Conservation (phyloP, 2,797 vertebrate genomes). For the Sebastiscus albofasciatus region DNA sequence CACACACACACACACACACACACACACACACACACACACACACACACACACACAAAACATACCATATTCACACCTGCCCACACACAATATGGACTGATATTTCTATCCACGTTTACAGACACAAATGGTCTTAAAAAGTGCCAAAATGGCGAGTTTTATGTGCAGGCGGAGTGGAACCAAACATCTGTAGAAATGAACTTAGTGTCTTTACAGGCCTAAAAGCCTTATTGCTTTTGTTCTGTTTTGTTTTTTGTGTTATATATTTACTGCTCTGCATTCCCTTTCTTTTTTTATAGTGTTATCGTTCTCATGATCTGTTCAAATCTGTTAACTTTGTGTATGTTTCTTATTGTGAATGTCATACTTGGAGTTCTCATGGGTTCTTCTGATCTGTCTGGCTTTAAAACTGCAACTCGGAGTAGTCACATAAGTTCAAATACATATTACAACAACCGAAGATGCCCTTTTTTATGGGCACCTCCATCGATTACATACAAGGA, state of each 20-base stretch:
- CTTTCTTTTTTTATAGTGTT: slow-evolving; percentile 1
- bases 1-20: slow-evolving; percentile 55
- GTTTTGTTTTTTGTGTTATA: neutral
- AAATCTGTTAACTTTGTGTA: slow-evolving; percentile 3
- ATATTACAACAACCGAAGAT: neutral
- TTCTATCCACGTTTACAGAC: slow-evolving; percentile 84
- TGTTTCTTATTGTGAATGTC: slow-evolving; percentile 20
- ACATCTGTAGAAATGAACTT: slow-evolving; percentile 65
- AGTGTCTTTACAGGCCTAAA: slow-evolving; percentile 10
- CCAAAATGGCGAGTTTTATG: slow-evolving; percentile 66
- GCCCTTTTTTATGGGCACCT: neutral
- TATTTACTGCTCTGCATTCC: slow-evolving; percentile 17
- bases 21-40: slow-evolving; percentile 64
- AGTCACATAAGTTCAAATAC: neutral
- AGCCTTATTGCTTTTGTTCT: slow-evolving; percentile 2
- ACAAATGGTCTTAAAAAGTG: slow-evolving; percentile 81
- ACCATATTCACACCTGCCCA: slow-evolving; percentile 64
- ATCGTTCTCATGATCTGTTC: neutral
- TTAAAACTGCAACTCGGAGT: neutral
- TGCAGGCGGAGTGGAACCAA: slow-evolving; percentile 63
- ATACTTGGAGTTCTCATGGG: slow-evolving; percentile 8
- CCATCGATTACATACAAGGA: neutral
- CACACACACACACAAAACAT: slow-evolving; percentile 53
- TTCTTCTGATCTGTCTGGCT: slow-evolving; percentile 61
- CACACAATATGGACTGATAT: slow-evolving; percentile 72